phyloP scores from a whole-genome alignment of 2,113 vertebrate genomes.

The Ptyas mucosa region DNA sequence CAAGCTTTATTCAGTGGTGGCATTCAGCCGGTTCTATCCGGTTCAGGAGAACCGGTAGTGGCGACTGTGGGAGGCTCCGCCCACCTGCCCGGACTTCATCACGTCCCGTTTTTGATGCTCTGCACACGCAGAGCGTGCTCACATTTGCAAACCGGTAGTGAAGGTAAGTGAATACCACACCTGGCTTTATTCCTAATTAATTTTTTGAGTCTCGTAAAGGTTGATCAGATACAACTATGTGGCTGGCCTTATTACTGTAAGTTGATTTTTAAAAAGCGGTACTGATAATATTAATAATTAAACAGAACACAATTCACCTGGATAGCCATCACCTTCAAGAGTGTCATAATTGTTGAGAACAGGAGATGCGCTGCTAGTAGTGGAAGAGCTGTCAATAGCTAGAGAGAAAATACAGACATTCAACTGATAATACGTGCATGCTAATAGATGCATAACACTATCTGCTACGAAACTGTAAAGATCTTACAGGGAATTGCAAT shows the following conservation, averaged over 20 bases:
- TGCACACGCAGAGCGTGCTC: no score
- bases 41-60: no score
- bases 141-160: no score
- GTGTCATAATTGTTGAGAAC: constrained; percentile 89
- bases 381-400: constrained; percentile 93
- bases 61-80: no score
- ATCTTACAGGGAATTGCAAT: not conserved
- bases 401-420: constrained; percentile 12
- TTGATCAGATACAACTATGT: not conserved
- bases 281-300: not conserved
- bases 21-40: no score
- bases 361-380: constrained; percentile 89
- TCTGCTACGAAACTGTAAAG: not conserved
- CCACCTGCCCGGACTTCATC: no score
- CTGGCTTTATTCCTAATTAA: not conserved
- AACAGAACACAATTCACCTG: constrained; percentile 70
- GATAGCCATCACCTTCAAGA: constrained; percentile 88
- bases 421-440: not conserved
- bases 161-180: no score
- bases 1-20: not conserved
- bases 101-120: no score
- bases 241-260: not conserved
- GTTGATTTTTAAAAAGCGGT: not conserved
- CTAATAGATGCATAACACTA: not conserved
- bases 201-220: not conserved